Evolutionary conservation across 2,888 invertebrate species (phyloP).

Genomic region (Aspidiotus destructor): DNA sequence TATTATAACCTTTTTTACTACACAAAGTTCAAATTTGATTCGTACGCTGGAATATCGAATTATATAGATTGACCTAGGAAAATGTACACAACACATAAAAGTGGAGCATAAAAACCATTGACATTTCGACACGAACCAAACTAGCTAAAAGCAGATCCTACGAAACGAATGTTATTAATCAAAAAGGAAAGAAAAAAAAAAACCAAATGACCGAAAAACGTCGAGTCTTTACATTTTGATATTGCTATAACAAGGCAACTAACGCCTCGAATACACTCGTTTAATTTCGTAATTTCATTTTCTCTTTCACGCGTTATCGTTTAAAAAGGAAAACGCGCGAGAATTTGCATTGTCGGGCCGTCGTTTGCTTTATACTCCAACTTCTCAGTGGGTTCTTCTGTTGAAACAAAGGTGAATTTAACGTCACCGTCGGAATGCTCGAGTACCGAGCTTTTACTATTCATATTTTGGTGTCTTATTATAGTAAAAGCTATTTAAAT

Average conservation of each 20-base stretch:
- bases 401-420: not conserved
- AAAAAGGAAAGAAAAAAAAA: slow-evolving; percentile 17
- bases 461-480: not conserved
- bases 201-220: not conserved
- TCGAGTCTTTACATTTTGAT: not conserved
- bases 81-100: too few relatives aligned
- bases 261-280: slow-evolving; percentile 4
- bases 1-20: too few relatives aligned
- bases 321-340: not conserved
- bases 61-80: too few relatives aligned
- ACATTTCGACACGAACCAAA: too few relatives aligned
- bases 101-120: too few relatives aligned
- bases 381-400: not conserved
- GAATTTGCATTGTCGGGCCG: not conserved
- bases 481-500: not conserved
- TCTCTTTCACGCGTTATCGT: not conserved
- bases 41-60: too few relatives aligned
- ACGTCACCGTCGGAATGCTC: not conserved
- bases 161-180: not conserved
- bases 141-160: too few relatives aligned
- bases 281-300: slow-evolving; percentile 2
- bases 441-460: not conserved
- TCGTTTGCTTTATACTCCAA: not conserved
- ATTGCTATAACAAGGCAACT: not conserved
- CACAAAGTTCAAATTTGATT: too few relatives aligned